Conservation (phyloP, 2,797 vertebrate species). For the Catamblyrhynchus diadema region DNA sequence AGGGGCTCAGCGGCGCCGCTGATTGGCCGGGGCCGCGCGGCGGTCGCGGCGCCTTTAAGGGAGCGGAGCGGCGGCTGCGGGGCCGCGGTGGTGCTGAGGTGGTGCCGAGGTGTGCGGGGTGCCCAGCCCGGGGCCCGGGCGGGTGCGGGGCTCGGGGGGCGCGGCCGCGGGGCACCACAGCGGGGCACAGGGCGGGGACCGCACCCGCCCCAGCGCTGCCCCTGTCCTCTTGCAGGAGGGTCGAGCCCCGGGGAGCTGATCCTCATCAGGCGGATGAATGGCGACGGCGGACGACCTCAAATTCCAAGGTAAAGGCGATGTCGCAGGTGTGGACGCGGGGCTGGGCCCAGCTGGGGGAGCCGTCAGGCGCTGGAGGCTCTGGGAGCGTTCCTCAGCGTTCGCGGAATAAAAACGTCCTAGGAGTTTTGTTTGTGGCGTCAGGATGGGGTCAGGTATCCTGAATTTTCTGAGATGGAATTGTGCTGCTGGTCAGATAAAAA, state of each 20-base stretch:
- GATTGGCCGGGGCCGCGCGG: not conserved
- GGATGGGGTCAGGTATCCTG: accelerated
- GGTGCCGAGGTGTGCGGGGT: not conserved
- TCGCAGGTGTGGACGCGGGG: not conserved
- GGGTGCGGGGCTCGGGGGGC: not conserved
- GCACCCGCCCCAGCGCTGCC: not conserved
- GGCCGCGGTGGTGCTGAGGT: not conserved
- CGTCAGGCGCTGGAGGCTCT: not conserved
- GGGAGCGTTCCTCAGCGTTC: not conserved
- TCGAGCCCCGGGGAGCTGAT: not conserved
- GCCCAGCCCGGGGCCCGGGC: not conserved
- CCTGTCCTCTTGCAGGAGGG: not conserved
- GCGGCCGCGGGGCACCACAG: not conserved
- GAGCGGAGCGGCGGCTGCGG: not conserved
- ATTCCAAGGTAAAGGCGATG: constrained; percentile 79
- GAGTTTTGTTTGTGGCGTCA: not conserved
- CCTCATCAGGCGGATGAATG: constrained; percentile 70
- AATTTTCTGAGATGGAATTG: accelerated
- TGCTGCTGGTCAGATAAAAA: too few species aligned
- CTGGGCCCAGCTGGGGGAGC: not conserved
- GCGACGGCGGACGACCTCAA: constrained; percentile 84
- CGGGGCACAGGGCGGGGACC: not conserved
- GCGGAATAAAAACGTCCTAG: accelerated
- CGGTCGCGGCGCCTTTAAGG: not conserved
- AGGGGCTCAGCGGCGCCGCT: not conserved